Percentiles rank a stretch among this genome's conserved stretches.
Conservation (phyloP, 2,888 invertebrate genomes). For the Drosophila siamana region DNA sequence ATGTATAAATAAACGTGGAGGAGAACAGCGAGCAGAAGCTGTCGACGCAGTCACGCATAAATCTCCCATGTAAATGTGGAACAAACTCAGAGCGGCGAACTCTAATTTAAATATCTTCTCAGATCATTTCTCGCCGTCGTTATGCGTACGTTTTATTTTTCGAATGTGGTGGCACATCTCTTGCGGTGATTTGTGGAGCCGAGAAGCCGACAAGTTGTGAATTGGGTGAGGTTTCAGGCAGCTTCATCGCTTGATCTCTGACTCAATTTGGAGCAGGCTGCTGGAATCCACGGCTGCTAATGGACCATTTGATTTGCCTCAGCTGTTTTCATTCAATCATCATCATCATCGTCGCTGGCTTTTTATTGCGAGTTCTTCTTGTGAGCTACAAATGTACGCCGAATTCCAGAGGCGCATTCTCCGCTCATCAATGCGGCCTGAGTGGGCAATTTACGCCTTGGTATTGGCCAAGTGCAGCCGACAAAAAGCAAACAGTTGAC, state of each 20-base stretch:
- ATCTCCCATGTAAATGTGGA: conserved; percentile 76
- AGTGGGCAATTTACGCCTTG: conserved; percentile 27
- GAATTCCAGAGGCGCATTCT: conserved; percentile 44
- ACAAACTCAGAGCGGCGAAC: conserved; percentile 49
- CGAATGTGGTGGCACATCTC: conserved; percentile 16
- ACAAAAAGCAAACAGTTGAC: conserved; percentile 14
- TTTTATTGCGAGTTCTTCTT: not conserved
- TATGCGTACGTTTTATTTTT: conserved; percentile 13
- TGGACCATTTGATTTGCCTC: conserved; percentile 33
- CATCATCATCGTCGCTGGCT: conserved; percentile 3
- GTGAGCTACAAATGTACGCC: conserved; percentile 10
- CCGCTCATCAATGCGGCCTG: conserved; percentile 29
- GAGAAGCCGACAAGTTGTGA: conserved; percentile 31
- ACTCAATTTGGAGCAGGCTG: conserved; percentile 22
- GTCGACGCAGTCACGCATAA: conserved; percentile 66
- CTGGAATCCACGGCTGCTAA: conserved; percentile 26
- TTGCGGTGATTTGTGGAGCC: conserved; percentile 42
- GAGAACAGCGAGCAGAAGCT: conserved; percentile 22
- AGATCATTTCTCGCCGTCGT: conserved; percentile 22
- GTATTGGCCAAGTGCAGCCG: conserved; percentile 32
- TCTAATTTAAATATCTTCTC: conserved; percentile 37
- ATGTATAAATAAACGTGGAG: conserved; percentile 69
- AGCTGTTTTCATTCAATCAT: conserved; percentile 17
- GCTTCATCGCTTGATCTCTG: conserved; percentile 36
- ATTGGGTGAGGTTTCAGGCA: conserved; percentile 39